Evolutionary conservation across 2,888 invertebrate species (phyloP), one percentile per base, ranked within the genome.

Genomic region (Harmothoe impar): DNA sequence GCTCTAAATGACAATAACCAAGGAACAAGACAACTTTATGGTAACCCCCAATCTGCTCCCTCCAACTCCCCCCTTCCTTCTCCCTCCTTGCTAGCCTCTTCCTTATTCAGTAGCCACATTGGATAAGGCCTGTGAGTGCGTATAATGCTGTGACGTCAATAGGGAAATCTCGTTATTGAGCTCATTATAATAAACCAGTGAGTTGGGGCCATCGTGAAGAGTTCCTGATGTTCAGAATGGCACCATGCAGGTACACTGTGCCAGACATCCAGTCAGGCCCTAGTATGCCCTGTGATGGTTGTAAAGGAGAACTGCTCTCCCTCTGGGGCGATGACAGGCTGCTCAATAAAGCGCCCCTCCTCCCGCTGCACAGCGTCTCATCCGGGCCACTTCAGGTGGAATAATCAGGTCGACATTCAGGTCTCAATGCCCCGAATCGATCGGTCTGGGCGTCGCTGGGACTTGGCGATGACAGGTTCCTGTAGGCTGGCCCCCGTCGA

Each of bases 341-440:
- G 56, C 17, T 86, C 86, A 54, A 54, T 86, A 86, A 86, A 86
- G 86, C 86, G 7, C 54, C 86, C 86, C 56, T 54, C 56, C 25
- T 54, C 86, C 86, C 56, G 3, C 54, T 10, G 12, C 86, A 31
- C 54, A 51, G 23, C 52, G 12, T 20, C 52, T 43, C 84, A 43
- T 51, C 43, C 84, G 43, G 84, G 52, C 84, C 84, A 84, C 84
- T 51, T 84, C 86, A 86, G 86, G 86, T 86, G 86, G 86, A 86
- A 86, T 86, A 86, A 86, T 33, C 86, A 56, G 86, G 86, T 86
- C 56, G 54, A 86, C 86, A 54, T 86, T 86, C 86, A 86, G 86
- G 86, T 86, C 86, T 86, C 86, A 52, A 86, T 86, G 54, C 86
- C 51, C 31, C 51, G 29, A 86, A 86, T 86, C 54, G 86, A 86